Evolutionary conservation across 2,797 vertebrate species (phyloP), one percentile per base, ranked within the genome.

Genomic region (Gymnodraco acuticeps): DNA sequence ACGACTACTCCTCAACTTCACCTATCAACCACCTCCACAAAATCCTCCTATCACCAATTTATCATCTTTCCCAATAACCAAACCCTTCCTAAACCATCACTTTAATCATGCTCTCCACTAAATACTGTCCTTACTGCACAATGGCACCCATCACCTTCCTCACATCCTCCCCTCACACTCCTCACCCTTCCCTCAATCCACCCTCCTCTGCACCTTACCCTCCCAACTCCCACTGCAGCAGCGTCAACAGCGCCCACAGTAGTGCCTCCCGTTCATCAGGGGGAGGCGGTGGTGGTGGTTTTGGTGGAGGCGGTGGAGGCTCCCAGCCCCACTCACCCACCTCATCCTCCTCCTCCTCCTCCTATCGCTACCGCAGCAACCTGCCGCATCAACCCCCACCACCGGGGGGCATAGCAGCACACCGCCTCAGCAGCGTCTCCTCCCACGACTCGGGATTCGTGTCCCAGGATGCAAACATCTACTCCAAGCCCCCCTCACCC

Each of bases 381-480:
- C 95, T 97, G 96, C 95, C 96, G 0, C 96, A 97, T 7, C 97
- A 92, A 70, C 95, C 96, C 9, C 94, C 89, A 0, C 82, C 91
- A 20, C 85, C 83, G 0, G 85, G 96, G 77, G 46, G 95, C 80
- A 87, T 92, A 10, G 87, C 92, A 0, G 93, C 96, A 54, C 97
- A 97, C 92, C 97, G 98, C 85, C 97, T 99, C 91, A 97, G 96
- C 96, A 98, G 97, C 31, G 94, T 99, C 89, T 99, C 98, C 51
- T 99, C 98, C 38, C 98, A 99, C 3, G 98, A 99, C 90, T 99
- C 98, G 0, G 98, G 98, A 92, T 99, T 99, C 79, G 93, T 99
- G 90, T 99, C 98, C 74, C 98, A 99, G 95, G 98, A 99, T 0
- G 95, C 97, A 41, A 95, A 98, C 58, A 80, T 95, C 78, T 97